phyloP scores from a whole-genome alignment of 2,113 vertebrate genomes.

The Pica pica region DNA sequence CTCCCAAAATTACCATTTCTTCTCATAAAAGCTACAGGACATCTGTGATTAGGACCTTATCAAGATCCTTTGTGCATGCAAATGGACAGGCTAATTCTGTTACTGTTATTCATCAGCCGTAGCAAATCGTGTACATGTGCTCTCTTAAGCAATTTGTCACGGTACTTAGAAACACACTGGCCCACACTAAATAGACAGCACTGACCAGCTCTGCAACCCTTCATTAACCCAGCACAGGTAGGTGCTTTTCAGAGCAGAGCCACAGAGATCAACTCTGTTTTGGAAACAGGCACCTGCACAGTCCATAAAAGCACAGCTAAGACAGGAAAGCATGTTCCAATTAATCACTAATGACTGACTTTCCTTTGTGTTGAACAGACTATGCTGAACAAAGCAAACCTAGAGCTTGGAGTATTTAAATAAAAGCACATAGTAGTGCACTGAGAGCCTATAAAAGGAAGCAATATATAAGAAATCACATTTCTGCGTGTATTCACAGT shows the following conservation, averaged over 20 bases:
- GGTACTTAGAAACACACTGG: neutral
- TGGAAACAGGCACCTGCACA: neutral
- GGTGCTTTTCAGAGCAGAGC: neutral
- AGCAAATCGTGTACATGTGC: fast-evolving
- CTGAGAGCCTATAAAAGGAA: neutral
- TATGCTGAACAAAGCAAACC: neutral
- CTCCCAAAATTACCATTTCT: neutral
- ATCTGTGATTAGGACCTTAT: neutral
- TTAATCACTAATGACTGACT: neutral
- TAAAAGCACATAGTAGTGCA: neutral
- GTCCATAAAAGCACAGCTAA: neutral
- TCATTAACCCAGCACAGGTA: neutral
- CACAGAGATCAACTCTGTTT: neutral
- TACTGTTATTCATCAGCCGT: neutral
- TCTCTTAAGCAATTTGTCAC: neutral
- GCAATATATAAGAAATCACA: neutral
- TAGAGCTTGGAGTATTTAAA: neutral
- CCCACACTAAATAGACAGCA: neutral
- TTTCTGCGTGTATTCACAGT: neutral
- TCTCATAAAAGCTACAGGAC: neutral
- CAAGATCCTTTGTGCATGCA: neutral
- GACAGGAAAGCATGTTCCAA: neutral
- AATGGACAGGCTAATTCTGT: neutral
- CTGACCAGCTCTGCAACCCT: neutral
- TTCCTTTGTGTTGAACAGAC: neutral